Evolutionary conservation across 2,888 invertebrate genomes (phyloP).

Genomic region (Dioctria rufipes): DNA sequence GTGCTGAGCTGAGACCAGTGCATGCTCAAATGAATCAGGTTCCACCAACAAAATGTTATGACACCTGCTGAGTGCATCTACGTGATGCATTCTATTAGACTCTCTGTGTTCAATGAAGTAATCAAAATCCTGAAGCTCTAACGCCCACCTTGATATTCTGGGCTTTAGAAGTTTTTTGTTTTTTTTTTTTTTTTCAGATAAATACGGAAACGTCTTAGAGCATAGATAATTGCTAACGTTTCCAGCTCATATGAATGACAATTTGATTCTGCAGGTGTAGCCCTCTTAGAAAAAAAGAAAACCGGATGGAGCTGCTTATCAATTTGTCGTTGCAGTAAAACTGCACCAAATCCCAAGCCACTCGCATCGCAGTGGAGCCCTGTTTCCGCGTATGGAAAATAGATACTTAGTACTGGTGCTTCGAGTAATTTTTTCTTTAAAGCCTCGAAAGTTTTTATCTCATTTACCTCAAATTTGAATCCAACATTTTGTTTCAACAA

Average conservation of each 20-base stretch:
- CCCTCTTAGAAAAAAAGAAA: conserved; percentile 62
- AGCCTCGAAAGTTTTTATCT: conserved; percentile 37
- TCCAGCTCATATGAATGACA: conserved; percentile 64
- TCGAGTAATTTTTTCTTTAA: conserved; percentile 51
- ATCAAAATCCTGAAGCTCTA: conserved; percentile 60
- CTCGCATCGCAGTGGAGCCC: conserved; percentile 64
- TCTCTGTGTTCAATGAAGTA: conserved; percentile 60
- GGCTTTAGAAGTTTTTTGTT: conserved; percentile 60
- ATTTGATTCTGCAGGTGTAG: conserved; percentile 60
- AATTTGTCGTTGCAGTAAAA: conserved; percentile 59
- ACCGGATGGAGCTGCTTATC: conserved; percentile 62
- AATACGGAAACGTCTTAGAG: conserved; percentile 61
- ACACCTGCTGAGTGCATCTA: conserved; percentile 62
- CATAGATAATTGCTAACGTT: conserved; percentile 62
- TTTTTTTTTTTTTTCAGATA: conserved; percentile 61
- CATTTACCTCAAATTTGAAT: conserved; percentile 27
- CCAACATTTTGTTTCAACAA: neutral
- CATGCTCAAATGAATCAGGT: conserved; percentile 37
- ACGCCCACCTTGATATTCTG: conserved; percentile 60
- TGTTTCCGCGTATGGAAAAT: conserved; percentile 60
- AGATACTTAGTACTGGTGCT: conserved; percentile 62
- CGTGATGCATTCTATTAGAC: conserved; percentile 62
- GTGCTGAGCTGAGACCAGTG: neutral
- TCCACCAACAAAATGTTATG: conserved; percentile 35
- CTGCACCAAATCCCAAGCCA: conserved; percentile 61